Base-by-base conservation (phyloP, 2,797 vertebrate species). In the Gymnothorax reevesii region DNA sequence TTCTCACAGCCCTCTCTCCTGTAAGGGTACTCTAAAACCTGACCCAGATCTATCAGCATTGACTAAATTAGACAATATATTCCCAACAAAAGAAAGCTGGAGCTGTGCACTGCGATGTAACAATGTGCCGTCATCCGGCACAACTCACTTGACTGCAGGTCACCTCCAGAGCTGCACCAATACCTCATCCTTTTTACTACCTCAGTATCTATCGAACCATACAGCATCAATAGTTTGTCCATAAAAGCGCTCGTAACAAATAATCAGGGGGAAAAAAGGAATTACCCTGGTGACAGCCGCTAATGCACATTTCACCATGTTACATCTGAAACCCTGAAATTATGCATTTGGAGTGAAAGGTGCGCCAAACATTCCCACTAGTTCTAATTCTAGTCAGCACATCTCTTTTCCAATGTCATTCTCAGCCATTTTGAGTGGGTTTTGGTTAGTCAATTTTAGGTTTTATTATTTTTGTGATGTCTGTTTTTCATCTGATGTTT, bases 11-110 rank as follows among this genome's bases (percentile, higher is more conserved):
- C 15, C 42, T 20, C 15, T 22, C 15, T 54, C 75, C 49, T 42
- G 17, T 52, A 33, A 12, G 33, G 55, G 79, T 42, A 57, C 57
- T 82, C 60, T 57, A 66, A 82, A 82, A 66, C 15, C 22, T 83
- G 79, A 57, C 85, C 85, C 85, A 83, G 17, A 83, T 86, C n/a
- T 9, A 82, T 83, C 62, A 20, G 17, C 62, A 33, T 83, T 17
- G 13, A 82, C 57, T 57, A 60, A 86, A 82, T 25, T 3, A 54
- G 49, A 17, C 55, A 52, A 12, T 4, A 62, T 15, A 52, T 33
- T 57, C 77, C 62, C n/a, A 52, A 3, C 59, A 66, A 62, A 60
- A 82, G 75, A 82, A 33, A 1, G 15, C 10, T 59, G 59, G 42
- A 22, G 60, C 73, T 25, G 7, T 55, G 77, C 12, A 9, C 77